Percentiles rank a stretch among this genome's conserved stretches.
These are phyloP conservation scores for Epizoanthus illoricatus DNA, from an alignment of 92 coral and sea anemone species.

Conservation along the genomic window DNA sequence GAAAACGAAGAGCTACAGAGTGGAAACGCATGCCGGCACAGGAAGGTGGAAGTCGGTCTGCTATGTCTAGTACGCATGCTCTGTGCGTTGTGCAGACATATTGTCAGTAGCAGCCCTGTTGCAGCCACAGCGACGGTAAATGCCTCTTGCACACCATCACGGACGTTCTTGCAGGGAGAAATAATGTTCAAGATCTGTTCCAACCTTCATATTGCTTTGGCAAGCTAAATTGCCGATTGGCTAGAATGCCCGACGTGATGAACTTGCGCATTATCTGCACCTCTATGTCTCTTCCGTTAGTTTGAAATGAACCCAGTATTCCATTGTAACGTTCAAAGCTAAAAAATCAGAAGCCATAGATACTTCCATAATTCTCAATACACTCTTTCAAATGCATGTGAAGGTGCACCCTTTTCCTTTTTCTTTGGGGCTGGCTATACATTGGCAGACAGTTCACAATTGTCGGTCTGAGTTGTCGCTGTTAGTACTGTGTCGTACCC, in stretches of 20 bases:
- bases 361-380: slow-evolving; percentile 48
- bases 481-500: no score
- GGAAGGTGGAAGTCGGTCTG: no score
- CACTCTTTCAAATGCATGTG: slow-evolving; percentile 59
- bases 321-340: slow-evolving; percentile 64
- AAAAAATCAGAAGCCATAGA: slow-evolving; percentile 58
- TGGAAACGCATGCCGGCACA: no score
- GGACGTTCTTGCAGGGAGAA: slow-evolving; percentile 19
- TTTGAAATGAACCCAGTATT: slow-evolving; percentile 46
- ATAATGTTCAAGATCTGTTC: neutral
- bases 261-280: slow-evolving; percentile 62
- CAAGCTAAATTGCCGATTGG: slow-evolving; percentile 38
- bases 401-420: slow-evolving; percentile 33
- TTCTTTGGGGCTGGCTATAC: neutral
- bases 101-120: slow-evolving; percentile 8
- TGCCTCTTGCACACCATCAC: slow-evolving; percentile 27
- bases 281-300: slow-evolving; percentile 51
- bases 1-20: no score
- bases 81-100: no score
- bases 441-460: neutral
- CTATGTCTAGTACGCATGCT: no score
- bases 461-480: neutral
- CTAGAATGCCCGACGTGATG: slow-evolving; percentile 50
- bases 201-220: slow-evolving; percentile 41
- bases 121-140: slow-evolving; percentile 14